Base-by-base conservation (phyloP, 2,888 invertebrate species). In the Priocnemis perturbator region DNA sequence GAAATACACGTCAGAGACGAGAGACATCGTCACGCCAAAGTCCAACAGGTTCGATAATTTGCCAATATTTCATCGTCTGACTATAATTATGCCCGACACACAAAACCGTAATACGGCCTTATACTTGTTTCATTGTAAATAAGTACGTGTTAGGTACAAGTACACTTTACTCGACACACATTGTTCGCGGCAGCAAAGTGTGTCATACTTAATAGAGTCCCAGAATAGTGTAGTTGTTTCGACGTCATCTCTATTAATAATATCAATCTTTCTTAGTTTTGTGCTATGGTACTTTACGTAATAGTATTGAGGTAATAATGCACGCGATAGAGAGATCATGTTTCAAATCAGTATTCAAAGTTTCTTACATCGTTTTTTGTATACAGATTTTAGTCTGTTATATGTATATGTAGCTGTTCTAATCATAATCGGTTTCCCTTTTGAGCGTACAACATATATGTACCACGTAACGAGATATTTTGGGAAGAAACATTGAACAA, bases 1-100 rank as follows among this genome's bases (percentile, higher is more conserved):
- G 80, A 93, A 93, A 86, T 91, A 92, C 64, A 93, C 93, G 0
- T 92, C 92, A 53, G 92, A 93, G 85, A 92, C 91, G 67, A 90
- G 92, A 79, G 92, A 92, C 83, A 89, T 89, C 67, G 87, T 88
- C 56, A 88, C 89, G 53, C 89, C 89, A 62, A 89, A 89, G 73
- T 89, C 88, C 7, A 88, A 83, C 83, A 89, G 89, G 89, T 89
- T 81, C 69, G 73, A 48, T 7, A 14, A 20, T 58, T 50, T 50
- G 4, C 9, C 37, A 11, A 37, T 37, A 11, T 9, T 5, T 50
- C 17, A 1, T 3, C n/a, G 17, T 17, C 4, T 1, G 7, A 7
- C 7, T 11, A 9, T 37, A 26, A 5, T 26, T 26, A 11, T 11
- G 37, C 26, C 26, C 7, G 26, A 7, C 26, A 9, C 11, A 11